A percentile compares a stretch with the other conserved stretches of the same genome.
Evolutionary conservation across 2,888 invertebrate genomes (phyloP).

Genomic region (Stegana nigrithorax): DNA sequence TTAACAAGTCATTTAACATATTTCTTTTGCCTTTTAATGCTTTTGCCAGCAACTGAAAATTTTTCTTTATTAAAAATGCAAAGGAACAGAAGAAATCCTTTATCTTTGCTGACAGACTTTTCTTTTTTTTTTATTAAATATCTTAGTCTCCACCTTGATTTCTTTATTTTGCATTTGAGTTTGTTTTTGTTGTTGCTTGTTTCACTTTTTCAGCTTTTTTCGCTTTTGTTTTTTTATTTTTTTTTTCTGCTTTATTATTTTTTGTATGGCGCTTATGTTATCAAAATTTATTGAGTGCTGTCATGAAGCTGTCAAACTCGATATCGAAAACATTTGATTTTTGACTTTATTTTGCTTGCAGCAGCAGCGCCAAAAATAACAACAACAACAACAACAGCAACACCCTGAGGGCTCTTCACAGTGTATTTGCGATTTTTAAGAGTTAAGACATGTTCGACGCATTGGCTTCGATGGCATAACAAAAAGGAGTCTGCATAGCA

Average conservation of each 20-base stretch:
- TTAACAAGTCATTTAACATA: background rate
- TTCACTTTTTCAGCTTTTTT: constrained; percentile 16
- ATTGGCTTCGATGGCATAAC: background rate
- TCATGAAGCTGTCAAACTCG: constrained; percentile 65
- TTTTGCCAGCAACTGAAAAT: too few species aligned
- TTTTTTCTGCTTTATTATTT: background rate
- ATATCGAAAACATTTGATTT: constrained; percentile 60
- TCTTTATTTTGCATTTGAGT: constrained; percentile 31
- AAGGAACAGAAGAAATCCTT: too few species aligned
- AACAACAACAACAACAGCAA: background rate
- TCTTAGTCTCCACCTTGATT: too few species aligned
- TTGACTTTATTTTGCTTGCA: constrained; percentile 55
- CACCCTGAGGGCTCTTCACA: background rate
- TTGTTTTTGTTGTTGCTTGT: constrained; percentile 31
- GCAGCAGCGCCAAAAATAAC: constrained; percentile 37
- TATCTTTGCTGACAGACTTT: too few species aligned
- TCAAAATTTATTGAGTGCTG: constrained; percentile 64
- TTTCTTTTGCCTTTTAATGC: too few species aligned
- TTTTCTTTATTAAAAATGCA: too few species aligned
- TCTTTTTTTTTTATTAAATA: too few species aligned
- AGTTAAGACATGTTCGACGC: background rate
- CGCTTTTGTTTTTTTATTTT: background rate
- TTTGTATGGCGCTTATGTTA: constrained; percentile 33
- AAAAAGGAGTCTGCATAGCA: too few species aligned
- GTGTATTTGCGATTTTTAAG: too few species aligned